phyloP scores from a whole-genome alignment of 2,888 invertebrate genomes.

The Encarsia formosa region DNA sequence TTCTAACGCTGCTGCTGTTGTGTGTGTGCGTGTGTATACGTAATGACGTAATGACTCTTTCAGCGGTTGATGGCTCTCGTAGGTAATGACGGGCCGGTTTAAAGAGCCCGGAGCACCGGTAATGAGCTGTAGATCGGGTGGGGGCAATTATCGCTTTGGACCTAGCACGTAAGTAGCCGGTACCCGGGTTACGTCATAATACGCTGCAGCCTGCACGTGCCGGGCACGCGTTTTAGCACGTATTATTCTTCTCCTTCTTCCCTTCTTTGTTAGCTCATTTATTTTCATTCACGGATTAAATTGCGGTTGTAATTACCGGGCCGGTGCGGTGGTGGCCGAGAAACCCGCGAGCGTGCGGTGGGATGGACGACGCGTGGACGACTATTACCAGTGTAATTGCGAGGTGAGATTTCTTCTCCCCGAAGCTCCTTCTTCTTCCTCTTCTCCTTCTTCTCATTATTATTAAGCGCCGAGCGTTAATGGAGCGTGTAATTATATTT shows the following conservation, averaged over 20 bases:
- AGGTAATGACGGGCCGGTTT: slow-evolving; percentile 19
- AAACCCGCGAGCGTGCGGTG: too few relatives aligned
- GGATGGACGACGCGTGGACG: background rate
- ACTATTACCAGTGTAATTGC: slow-evolving; percentile 11
- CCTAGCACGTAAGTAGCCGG: too few relatives aligned
- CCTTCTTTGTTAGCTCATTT: slow-evolving; percentile 27
- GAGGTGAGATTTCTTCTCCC: slow-evolving; percentile 12
- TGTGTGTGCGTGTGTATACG: slow-evolving; percentile 11
- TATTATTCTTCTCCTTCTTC: background rate
- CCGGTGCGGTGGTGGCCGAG: background rate
- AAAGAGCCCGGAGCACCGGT: too few relatives aligned
- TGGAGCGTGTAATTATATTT: slow-evolving; percentile 11
- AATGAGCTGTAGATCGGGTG: too few relatives aligned
- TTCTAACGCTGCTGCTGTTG: background rate
- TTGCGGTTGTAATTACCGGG: slow-evolving; percentile 28
- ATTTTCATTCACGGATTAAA: slow-evolving; percentile 27
- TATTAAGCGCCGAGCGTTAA: slow-evolving; percentile 3
- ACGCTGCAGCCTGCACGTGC: background rate
- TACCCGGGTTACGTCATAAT: slow-evolving; percentile 5
- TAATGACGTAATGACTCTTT: slow-evolving; percentile 29
- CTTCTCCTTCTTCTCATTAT: background rate
- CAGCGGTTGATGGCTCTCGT: too few relatives aligned
- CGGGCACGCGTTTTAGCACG: slow-evolving; percentile 20
- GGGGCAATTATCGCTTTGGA: slow-evolving; percentile 24
- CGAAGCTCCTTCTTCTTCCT: background rate